Evolutionary conservation across 2,888 invertebrate species (phyloP), one percentile per base, ranked within the genome.

Genomic region (Melitaea athalia): DNA sequence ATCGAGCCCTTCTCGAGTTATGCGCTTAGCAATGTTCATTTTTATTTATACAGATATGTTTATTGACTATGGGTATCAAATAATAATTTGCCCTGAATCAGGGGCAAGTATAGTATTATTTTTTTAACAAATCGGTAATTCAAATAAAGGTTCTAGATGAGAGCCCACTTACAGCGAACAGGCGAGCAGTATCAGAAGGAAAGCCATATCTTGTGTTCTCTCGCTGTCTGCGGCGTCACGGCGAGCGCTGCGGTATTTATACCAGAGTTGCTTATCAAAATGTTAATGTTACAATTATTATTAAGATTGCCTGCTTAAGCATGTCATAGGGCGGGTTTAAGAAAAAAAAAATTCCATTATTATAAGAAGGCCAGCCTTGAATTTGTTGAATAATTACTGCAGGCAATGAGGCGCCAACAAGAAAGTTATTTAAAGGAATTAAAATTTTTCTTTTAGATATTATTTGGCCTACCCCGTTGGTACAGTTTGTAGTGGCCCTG

Each of bases 261-360:
- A 31, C 52, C 0, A 52, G 14, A 10, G 6, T 24, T 52, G 17
- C 52, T 52, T 24, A 52, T 24, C 12, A 52, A 52, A 52, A 52
- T 52, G 52, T 52, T 17, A 52, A 52, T 52, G 24, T 52, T 5
- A 52, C 52, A 52, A 52, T 52, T 24, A 52, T 52, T 52, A 52
- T 52, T 52, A 24, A 31, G 24, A 52, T 52, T 52, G 52, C 14
- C 52, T 52, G 12, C 24, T 31, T 52, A 52, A 52, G 12, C 24
- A 52, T 31, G 11, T 11, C 52, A 17, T 12, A 11, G 12, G 6
- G 6, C 5, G 11, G 2, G 11, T 52, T 17, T 6, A 24, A 52
- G 17, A 31, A 11, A 52, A 5, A 31, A 12, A 17, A 3, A 7
- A 15, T 50, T 50, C 24, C 1, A 52, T 17, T 52, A 52, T 14